Conservation (phyloP, 1,140 invertebrate species). For the Anastrepha obliqua region DNA sequence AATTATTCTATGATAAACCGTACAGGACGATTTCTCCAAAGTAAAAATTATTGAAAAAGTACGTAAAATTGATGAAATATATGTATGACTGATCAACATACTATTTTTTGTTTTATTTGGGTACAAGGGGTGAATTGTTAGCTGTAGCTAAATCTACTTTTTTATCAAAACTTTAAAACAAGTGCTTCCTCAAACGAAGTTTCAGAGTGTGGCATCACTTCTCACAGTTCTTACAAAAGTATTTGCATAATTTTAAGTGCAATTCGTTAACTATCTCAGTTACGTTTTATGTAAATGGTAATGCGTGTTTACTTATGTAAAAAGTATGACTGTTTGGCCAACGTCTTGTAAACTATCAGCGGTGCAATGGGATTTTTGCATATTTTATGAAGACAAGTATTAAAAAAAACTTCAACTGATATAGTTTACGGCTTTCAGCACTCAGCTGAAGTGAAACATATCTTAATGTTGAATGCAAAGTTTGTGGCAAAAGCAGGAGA, state of each 20-base stretch:
- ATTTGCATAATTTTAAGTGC: constrained; percentile 39
- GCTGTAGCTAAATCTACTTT: no score
- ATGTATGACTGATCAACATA: no score
- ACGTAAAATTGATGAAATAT: no score
- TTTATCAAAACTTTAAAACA: no score
- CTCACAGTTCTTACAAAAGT: neutral
- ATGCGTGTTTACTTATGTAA: constrained; percentile 47
- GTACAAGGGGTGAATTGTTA: no score
- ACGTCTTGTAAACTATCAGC: neutral
- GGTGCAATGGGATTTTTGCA: neutral
- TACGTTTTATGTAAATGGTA: constrained; percentile 45
- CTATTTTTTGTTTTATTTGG: no score
- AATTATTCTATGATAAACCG: no score
- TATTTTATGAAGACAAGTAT: constrained; percentile 32
- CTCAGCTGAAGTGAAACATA: neutral
- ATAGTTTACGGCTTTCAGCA: constrained; percentile 4
- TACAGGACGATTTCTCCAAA: no score
- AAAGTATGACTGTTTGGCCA: neutral
- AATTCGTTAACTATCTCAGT: constrained; percentile 46
- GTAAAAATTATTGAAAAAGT: no score
- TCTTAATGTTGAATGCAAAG: neutral
- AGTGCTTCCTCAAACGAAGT: no score
- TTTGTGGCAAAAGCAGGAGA: neutral
- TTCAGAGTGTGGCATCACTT: neutral
- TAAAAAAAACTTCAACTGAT: neutral